Conservation (phyloP, 2,888 invertebrate genomes). For the Chaetoderma sp. region DNA sequence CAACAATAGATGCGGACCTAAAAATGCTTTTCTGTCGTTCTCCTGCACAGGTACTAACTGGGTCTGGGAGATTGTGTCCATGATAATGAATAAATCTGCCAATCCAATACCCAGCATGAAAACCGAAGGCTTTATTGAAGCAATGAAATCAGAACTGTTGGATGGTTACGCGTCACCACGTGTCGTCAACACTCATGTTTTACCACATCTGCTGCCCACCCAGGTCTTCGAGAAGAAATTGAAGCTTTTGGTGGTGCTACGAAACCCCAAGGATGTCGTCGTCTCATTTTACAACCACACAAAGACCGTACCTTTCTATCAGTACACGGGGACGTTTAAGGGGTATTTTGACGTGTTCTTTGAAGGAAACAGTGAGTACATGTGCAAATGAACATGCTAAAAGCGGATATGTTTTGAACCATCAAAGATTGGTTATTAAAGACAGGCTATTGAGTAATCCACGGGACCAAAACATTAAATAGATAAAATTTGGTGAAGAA, state of each 20-base stretch:
- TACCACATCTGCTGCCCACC: background rate
- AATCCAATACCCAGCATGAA: background rate
- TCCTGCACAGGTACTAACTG: background rate
- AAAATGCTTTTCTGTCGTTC: too few relatives aligned
- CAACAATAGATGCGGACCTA: too few relatives aligned
- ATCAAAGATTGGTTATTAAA: too few relatives aligned
- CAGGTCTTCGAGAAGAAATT: background rate
- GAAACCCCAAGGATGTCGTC: slow-evolving; percentile 19
- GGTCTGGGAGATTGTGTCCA: background rate
- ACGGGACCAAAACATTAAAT: too few relatives aligned
- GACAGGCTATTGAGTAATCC: too few relatives aligned
- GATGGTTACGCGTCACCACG: background rate
- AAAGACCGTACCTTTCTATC: slow-evolving; percentile 1
- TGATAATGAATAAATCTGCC: background rate
- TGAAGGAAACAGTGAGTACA: too few relatives aligned
- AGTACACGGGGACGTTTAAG: too few relatives aligned
- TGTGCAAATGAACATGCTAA: too few relatives aligned
- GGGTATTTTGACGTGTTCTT: too few relatives aligned
- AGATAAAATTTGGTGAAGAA: too few relatives aligned
- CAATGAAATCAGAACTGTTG: background rate
- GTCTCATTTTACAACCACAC: slow-evolving; percentile 21
- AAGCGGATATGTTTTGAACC: too few relatives aligned
- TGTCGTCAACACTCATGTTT: background rate
- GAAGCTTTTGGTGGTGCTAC: too few relatives aligned
- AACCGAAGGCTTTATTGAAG: background rate